A percentile compares a stretch with the other conserved stretches of the same genome.
phyloP scores from a whole-genome alignment of 2,797 vertebrate genomes.

The Furcifer pardalis region DNA sequence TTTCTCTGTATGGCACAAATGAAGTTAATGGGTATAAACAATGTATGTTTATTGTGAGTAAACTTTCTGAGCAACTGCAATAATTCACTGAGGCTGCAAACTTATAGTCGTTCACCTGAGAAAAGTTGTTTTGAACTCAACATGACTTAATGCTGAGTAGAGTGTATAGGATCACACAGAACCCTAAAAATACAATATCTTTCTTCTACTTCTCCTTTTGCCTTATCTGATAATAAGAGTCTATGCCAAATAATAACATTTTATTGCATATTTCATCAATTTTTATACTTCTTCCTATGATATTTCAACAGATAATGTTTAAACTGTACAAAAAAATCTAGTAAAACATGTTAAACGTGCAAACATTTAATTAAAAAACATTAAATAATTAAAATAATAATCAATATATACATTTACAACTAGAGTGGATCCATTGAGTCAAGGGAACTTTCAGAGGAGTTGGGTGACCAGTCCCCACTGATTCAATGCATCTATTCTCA shows the following conservation, averaged over 20 bases:
- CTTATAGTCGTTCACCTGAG: too few species aligned
- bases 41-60: neutral
- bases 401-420: too few species aligned
- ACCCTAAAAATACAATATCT: neutral
- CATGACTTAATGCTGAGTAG: too few species aligned
- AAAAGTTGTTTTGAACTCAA: too few species aligned
- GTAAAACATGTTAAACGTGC: neutral
- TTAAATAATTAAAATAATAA: too few species aligned
- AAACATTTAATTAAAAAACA: neutral
- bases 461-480: too few species aligned
- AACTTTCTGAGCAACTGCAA: neutral
- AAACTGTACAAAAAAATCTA: too few species aligned
- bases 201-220: conserved; percentile 13
- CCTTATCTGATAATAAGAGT: neutral
- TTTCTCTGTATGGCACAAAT: conserved; percentile 24
- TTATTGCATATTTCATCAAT: neutral
- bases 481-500: too few species aligned
- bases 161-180: too few species aligned
- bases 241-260: neutral
- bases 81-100: neutral
- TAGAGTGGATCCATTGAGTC: too few species aligned
- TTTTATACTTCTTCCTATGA: neutral
- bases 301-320: neutral
- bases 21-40: conserved; percentile 24
- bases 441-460: too few species aligned